Conservation (phyloP, 2,797 vertebrate species). For the Percopsis omiscomaycus region DNA sequence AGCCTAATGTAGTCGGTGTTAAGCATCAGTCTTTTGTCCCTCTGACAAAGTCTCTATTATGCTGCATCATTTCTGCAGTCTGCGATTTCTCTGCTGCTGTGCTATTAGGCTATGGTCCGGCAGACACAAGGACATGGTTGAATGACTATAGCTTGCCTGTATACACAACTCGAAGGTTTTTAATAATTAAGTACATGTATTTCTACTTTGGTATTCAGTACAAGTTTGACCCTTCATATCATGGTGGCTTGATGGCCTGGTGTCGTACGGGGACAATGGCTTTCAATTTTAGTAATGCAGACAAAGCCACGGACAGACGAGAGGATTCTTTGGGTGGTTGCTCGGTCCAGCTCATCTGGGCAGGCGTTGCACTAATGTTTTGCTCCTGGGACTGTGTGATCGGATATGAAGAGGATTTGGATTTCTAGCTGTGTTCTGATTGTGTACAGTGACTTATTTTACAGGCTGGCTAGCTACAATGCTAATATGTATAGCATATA, state of each 20-base stretch:
- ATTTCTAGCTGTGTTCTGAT: slow-evolving; percentile 32
- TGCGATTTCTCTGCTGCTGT: slow-evolving; percentile 8
- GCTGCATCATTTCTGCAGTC: slow-evolving; percentile 58
- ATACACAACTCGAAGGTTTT: background rate
- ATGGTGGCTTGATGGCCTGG: slow-evolving; percentile 26
- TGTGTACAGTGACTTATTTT: slow-evolving; percentile 15
- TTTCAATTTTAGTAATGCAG: slow-evolving; percentile 25
- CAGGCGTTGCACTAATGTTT: slow-evolving; percentile 20
- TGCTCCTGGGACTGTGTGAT: slow-evolving; percentile 2
- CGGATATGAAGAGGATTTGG: slow-evolving; percentile 11
- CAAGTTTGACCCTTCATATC: slow-evolving; percentile 33
- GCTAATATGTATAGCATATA: slow-evolving; percentile 19
- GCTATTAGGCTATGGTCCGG: slow-evolving; percentile 4
- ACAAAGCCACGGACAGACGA: slow-evolving; percentile 5
- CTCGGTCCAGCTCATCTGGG: slow-evolving; percentile 38
- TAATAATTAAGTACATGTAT: too few relatives aligned
- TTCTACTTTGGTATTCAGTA: slow-evolving; percentile 9
- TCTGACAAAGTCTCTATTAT: slow-evolving; percentile 25
- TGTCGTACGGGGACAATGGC: slow-evolving; percentile 12
- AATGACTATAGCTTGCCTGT: slow-evolving; percentile 6
- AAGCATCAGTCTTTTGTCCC: too few relatives aligned
- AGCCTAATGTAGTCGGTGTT: too few relatives aligned
- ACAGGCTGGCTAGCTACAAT: background rate
- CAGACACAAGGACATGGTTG: background rate
- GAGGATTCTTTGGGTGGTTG: slow-evolving; percentile 34